These are phyloP conservation scores for Lepus europaeus DNA, from an alignment of 2,113 vertebrate genomes.

Conservation along the genomic window DNA sequence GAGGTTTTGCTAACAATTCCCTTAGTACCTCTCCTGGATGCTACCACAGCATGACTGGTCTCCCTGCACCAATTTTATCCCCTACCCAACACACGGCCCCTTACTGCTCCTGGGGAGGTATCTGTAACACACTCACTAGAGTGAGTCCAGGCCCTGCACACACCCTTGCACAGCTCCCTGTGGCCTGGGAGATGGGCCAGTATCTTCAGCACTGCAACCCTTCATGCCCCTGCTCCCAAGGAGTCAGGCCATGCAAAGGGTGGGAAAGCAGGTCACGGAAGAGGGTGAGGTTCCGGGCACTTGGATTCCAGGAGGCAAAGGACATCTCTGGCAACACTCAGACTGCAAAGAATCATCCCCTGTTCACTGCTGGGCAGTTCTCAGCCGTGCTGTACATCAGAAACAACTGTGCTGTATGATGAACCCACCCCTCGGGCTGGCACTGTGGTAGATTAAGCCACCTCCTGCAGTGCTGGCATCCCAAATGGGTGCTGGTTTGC, in stretches of 20 bases:
- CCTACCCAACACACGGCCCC: background rate
- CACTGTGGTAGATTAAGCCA: no score
- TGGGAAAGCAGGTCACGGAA: background rate
- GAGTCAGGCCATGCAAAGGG: accelerated
- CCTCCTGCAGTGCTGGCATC: no score
- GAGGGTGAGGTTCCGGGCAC: background rate
- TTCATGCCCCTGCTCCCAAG: background rate
- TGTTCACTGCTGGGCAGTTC: background rate
- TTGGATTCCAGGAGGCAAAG: background rate
- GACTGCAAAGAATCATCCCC: background rate
- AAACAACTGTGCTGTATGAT: no score
- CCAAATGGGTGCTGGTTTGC: no score
- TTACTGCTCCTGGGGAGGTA: background rate
- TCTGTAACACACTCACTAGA: background rate
- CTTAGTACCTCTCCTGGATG: background rate
- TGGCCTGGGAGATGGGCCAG: background rate
- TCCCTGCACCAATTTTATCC: background rate
- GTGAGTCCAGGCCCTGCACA: accelerated
- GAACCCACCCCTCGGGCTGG: background rate
- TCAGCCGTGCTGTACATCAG: background rate
- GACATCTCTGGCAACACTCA: background rate
- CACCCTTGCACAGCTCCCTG: background rate
- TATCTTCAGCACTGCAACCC: background rate
- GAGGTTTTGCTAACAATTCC: background rate
- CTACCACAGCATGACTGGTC: background rate